Base-by-base conservation (phyloP, 2,888 invertebrate genomes). In the Aphodius granarius region DNA sequence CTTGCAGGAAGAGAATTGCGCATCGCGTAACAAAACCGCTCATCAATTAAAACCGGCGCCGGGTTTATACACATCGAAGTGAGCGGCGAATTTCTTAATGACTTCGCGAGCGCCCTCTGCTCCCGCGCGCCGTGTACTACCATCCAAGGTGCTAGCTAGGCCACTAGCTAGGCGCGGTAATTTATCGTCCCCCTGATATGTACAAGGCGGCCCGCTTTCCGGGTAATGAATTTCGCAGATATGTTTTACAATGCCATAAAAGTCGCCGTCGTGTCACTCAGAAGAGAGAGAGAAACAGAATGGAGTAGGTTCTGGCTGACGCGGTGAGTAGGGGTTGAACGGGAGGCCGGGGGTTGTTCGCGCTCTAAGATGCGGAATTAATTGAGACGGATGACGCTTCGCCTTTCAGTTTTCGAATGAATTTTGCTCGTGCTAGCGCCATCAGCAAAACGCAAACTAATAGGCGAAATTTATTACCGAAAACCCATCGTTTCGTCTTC, bases 211-310 rank as follows among this genome's bases (percentile, higher is more conserved):
- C 65, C 19, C 19, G 73, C 78, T 79, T 78, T 78, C 75, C 66
- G 80, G 80, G 81, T 82, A 83, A 83, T 83, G 82, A 83, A 84
- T 84, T 83, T 82, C 79, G 76, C 79, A 81, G 83, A 82, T 81
- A 83, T 83, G 82, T 82, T 83, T 83, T 84, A 83, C 81, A 83
- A 78, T 81, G 80, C 82, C 79, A 82, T 83, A 83, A 83, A 84
- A 83, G 83, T 83, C 82, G 78, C 71, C 75, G 65, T 81, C 81
- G 81, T 81, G 82, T 82, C 80, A 82, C 78, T 77, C 75, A 76
- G 76, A 79, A 75, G 77, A 73, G 74, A 71, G 62, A 68, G n/a
- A n/a, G n/a, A 75, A 71, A 75, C 72, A 64, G 64, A 75, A 75
- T 72, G 74, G 72, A 73, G 73, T 65, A 75, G 64, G 43, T n/a